These are phyloP conservation scores for Danaus melanippus DNA, from an alignment of 1,140 invertebrate genomes.

Conservation along the genomic window DNA sequence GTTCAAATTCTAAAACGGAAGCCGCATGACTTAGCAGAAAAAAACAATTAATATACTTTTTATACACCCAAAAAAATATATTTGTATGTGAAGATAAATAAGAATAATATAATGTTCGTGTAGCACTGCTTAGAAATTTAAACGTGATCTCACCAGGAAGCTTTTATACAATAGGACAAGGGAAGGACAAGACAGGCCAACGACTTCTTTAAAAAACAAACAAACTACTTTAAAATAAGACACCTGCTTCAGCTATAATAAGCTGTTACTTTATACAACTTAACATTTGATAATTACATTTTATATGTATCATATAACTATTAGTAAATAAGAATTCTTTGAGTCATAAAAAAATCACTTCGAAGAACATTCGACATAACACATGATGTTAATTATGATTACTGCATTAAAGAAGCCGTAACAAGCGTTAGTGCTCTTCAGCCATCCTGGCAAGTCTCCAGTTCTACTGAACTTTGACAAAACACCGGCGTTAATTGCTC, in stretches of 20 bases:
- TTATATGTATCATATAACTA: too few relatives aligned
- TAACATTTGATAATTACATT: too few relatives aligned
- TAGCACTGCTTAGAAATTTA: slow-evolving; percentile 39
- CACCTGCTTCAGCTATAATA: too few relatives aligned
- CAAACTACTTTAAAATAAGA: slow-evolving; percentile 11
- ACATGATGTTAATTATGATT: neutral
- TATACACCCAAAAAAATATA: slow-evolving; percentile 26
- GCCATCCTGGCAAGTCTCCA: slow-evolving; percentile 54
- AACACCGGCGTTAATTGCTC: slow-evolving; percentile 39
- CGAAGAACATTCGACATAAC: neutral
- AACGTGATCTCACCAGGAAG: slow-evolving; percentile 59
- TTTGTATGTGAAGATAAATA: slow-evolving; percentile 19
- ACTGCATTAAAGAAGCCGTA: slow-evolving; percentile 22
- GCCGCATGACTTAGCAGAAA: slow-evolving; percentile 57
- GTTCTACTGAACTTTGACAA: slow-evolving; percentile 69
- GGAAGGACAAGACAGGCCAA: slow-evolving; percentile 46
- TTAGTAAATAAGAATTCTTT: too few relatives aligned
- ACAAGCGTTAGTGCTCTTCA: slow-evolving; percentile 56
- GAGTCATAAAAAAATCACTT: too few relatives aligned
- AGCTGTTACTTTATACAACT: too few relatives aligned
- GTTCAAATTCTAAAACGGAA: slow-evolving; percentile 60
- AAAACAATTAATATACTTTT: slow-evolving; percentile 56
- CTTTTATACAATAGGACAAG: slow-evolving; percentile 44
- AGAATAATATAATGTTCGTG: slow-evolving; percentile 21
- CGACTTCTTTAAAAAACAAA: slow-evolving; percentile 42